Percentiles rank a stretch among this genome's conserved stretches.
These are phyloP conservation scores for Idaea biselata DNA, from an alignment of 2,888 invertebrate genomes.

Conservation along the genomic window DNA sequence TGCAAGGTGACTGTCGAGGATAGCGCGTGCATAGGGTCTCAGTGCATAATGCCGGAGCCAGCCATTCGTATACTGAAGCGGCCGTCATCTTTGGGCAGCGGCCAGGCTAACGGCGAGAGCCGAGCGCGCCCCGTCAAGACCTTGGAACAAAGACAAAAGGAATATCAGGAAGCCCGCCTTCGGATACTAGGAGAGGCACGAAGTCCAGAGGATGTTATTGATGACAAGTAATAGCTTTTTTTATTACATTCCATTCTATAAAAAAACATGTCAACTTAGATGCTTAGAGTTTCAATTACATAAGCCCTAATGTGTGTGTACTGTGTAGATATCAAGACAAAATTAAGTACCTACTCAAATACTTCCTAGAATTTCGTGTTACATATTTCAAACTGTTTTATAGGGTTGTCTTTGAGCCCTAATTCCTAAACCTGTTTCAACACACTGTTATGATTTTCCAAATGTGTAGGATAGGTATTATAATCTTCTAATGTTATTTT, in stretches of 20 bases:
- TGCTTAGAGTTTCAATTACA: neutral
- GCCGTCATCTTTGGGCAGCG: slow-evolving; percentile 82
- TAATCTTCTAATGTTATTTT: too few relatives aligned
- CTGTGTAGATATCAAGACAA: neutral
- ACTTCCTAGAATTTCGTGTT: neutral
- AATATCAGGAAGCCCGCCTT: slow-evolving; percentile 94
- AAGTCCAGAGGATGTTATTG: slow-evolving; percentile 87
- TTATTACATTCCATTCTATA: slow-evolving; percentile 2
- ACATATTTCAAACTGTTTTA: too few relatives aligned
- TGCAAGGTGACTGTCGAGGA: slow-evolving; percentile 87
- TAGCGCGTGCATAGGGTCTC: slow-evolving; percentile 87
- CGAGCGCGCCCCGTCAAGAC: slow-evolving; percentile 88
- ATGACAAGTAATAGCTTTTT: slow-evolving; percentile 74
- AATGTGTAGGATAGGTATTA: too few relatives aligned
- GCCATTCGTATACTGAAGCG: slow-evolving; percentile 91
- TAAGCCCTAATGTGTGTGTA: neutral
- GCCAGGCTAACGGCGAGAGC: slow-evolving; percentile 82
- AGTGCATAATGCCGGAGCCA: slow-evolving; percentile 86
- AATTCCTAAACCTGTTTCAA: too few relatives aligned
- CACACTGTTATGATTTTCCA: too few relatives aligned
- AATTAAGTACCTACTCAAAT: neutral
- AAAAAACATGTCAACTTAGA: neutral
- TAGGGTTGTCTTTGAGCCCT: too few relatives aligned
- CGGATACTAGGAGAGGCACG: slow-evolving; percentile 93
- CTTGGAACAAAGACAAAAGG: slow-evolving; percentile 93